These are phyloP conservation scores for Cecropterus lyciades DNA, from an alignment of 1,140 invertebrate species.

Conservation along the genomic window DNA sequence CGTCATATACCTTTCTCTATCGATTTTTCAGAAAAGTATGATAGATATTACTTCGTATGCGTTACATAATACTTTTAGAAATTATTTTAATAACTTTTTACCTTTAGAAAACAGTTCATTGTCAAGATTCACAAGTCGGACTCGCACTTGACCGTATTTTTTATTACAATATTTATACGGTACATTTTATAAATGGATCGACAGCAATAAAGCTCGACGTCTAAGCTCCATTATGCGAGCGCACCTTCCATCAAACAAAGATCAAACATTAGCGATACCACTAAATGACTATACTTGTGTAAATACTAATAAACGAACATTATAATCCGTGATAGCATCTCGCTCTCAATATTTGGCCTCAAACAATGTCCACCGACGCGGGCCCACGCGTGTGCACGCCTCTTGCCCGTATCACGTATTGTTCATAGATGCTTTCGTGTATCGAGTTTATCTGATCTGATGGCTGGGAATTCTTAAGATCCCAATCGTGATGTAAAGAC, in stretches of 20 bases:
- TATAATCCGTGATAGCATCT: slow-evolving; percentile 75
- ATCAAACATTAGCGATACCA: slow-evolving; percentile 39
- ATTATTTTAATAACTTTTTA: too few relatives aligned
- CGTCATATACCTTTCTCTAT: too few relatives aligned
- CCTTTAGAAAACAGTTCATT: too few relatives aligned
- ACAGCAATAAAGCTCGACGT: slow-evolving; percentile 28
- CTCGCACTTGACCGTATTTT: slow-evolving; percentile 6
- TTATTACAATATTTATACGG: slow-evolving; percentile 20
- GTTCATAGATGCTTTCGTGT: slow-evolving; percentile 51
- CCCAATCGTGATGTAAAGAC: slow-evolving; percentile 55
- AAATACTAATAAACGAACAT: slow-evolving; percentile 77
- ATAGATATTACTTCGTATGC: too few relatives aligned
- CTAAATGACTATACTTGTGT: slow-evolving; percentile 60
- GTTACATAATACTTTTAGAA: too few relatives aligned
- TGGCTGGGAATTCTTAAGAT: slow-evolving; percentile 63
- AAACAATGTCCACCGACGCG: slow-evolving; percentile 71
- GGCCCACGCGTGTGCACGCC: slow-evolving; percentile 68
- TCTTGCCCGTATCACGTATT: slow-evolving; percentile 56
- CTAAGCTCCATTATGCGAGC: slow-evolving; percentile 31
- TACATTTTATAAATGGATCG: slow-evolving; percentile 32
- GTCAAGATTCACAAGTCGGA: not conserved
- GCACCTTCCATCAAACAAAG: slow-evolving; percentile 35
- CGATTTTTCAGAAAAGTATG: too few relatives aligned
- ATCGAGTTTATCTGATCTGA: slow-evolving; percentile 54
- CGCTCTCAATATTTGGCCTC: slow-evolving; percentile 65